Base-by-base conservation (phyloP, 2,113 vertebrate species). In the Malaclemys terrapin region DNA sequence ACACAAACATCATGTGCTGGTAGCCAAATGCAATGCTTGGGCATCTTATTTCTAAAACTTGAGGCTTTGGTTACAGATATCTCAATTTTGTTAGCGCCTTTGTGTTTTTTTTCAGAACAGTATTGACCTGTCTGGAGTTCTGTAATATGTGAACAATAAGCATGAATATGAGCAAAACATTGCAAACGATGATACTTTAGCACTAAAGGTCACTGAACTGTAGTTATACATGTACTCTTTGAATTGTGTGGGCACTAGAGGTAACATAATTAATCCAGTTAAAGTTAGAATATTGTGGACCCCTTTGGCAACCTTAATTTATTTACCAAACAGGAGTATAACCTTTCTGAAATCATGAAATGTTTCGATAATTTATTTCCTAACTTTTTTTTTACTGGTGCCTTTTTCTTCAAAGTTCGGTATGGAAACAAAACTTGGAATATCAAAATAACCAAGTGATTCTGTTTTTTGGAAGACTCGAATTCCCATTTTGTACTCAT, bases 321-420 rank as follows among this genome's bases (percentile, higher is more conserved):
- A 76, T 6, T 86, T 35, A 91, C 14, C 5, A 42, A 25, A 0
- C 2, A 82, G 12, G 54, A 80, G 1, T 45, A 75, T 57, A 80
- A 80, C 4, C 42, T 0, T 0, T 65, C 57, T 87, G 25, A 3
- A 88, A 5, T 69, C 3, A 22, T 5, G 1, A 25, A 91, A 91
- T 69, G 8, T 69, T 69, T 31, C 3, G 3, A n/a, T 69, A 19
- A 59, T 59, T 59, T 59, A 59, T 59, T 56, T 59, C 25, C 25
- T 59, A 59, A 59, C 9, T 29, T 13, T 10, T 59, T 59, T 57
- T 25, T 25, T 2, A 56, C 4, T 59, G 65, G 6, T 7, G 89
- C 1, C 3, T 80, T 76, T 3, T 1, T 94, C 24, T 1, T 82
- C 59, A 6, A 9, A 82, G 9, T 53, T 88, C n/a, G 42, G 76